A percentile compares a stretch with the other conserved stretches of the same genome.
These are phyloP conservation scores for Catonia carolina DNA, from an alignment of 2,888 invertebrate species.

Conservation along the genomic window DNA sequence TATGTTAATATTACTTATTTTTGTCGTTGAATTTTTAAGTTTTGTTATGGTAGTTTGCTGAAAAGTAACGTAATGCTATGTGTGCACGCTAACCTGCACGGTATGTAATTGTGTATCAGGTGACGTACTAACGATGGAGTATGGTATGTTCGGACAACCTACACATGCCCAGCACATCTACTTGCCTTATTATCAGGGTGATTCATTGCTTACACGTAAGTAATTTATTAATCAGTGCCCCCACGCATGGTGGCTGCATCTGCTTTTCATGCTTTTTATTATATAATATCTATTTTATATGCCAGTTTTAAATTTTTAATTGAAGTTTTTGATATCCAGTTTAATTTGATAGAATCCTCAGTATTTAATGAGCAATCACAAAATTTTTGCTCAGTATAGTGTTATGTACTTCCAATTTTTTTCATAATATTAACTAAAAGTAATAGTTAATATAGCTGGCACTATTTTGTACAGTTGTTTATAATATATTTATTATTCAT, in stretches of 20 bases:
- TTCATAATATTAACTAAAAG: too few species aligned
- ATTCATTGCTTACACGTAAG: slow-evolving; percentile 73
- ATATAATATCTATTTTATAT: too few species aligned
- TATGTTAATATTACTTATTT: slow-evolving; percentile 2
- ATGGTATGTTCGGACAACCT: slow-evolving; percentile 30
- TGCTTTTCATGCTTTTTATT: too few species aligned
- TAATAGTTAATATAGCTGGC: too few species aligned
- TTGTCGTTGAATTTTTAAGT: neutral
- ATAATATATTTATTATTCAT: too few species aligned
- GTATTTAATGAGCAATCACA: too few species aligned
- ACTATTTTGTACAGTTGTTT: too few species aligned
- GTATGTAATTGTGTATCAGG: slow-evolving; percentile 28
- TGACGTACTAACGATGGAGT: slow-evolving; percentile 33
- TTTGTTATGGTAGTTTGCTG: neutral
- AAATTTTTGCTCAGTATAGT: too few species aligned
- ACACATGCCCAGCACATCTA: slow-evolving; percentile 69
- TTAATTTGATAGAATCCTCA: too few species aligned
- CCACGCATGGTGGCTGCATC: slow-evolving; percentile 10
- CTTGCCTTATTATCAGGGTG: slow-evolving; percentile 74
- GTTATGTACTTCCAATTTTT: too few species aligned
- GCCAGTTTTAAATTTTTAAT: too few species aligned
- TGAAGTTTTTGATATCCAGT: too few species aligned
- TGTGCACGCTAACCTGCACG: slow-evolving; percentile 20
- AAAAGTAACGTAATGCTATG: neutral
- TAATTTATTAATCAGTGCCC: slow-evolving; percentile 32